These are phyloP conservation scores for Dipodomys spectabilis DNA, from an alignment of 2,113 vertebrate species.

Conservation along the genomic window DNA sequence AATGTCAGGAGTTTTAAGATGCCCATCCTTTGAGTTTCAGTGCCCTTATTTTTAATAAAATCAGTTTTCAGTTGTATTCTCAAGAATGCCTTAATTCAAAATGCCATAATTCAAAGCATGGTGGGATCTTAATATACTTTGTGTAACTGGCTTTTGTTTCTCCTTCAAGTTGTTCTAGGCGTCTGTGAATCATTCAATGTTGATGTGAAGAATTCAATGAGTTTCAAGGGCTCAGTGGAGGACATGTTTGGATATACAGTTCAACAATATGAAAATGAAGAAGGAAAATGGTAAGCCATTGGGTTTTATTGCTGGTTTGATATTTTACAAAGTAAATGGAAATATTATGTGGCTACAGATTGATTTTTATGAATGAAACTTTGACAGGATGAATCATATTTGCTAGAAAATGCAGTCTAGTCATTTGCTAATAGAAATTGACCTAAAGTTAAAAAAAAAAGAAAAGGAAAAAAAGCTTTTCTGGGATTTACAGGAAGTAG, in stretches of 20 bases:
- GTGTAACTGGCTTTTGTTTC: constrained; percentile 52
- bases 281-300: constrained; percentile 95
- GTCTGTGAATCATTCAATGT: constrained; percentile 91
- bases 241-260: constrained; percentile 98
- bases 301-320: background rate
- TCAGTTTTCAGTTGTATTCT: background rate
- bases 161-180: constrained; percentile 86
- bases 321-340: background rate
- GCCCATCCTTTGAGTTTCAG: background rate
- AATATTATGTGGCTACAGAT: background rate
- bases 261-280: constrained; percentile 97
- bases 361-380: constrained; percentile 35
- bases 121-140: background rate
- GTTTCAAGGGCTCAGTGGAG: constrained; percentile 93
- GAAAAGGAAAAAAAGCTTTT: background rate
- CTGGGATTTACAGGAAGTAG: constrained; percentile 3
- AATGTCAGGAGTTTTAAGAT: background rate
- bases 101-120: constrained; percentile 29
- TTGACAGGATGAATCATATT: constrained; percentile 25
- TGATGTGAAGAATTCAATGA: constrained; percentile 95
- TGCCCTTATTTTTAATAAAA: background rate
- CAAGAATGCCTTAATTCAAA: constrained; percentile 34
- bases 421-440: constrained; percentile 25
- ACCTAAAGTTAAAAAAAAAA: background rate
- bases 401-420: background rate